Evolutionary conservation across 2,888 invertebrate genomes (phyloP).

Genomic region (Trichacis sp.): DNA sequence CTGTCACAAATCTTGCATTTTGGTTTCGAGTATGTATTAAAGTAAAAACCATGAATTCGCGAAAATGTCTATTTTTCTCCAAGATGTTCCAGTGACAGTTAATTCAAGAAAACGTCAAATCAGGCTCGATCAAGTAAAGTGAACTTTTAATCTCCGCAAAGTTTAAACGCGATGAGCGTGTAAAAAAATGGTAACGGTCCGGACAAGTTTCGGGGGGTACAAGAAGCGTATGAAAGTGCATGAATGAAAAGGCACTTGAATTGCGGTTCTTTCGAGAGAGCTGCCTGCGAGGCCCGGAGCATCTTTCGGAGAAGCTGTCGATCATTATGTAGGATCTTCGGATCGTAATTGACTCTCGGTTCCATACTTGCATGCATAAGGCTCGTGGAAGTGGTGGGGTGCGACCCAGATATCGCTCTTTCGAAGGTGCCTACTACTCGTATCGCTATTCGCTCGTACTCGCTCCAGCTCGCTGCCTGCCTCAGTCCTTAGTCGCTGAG

Average conservation of each 20-base stretch:
- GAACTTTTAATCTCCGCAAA: too few relatives aligned
- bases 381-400: constrained; percentile 51
- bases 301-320: constrained; percentile 11
- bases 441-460: constrained; percentile 27
- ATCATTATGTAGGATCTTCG: constrained; percentile 37
- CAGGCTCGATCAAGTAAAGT: too few relatives aligned
- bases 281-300: background rate
- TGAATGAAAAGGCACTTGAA: constrained; percentile 6
- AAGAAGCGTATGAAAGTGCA: background rate
- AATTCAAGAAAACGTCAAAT: too few relatives aligned
- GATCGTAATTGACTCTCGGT: constrained; percentile 37
- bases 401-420: constrained; percentile 65
- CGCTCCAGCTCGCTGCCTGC: constrained; percentile 34
- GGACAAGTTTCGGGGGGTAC: background rate
- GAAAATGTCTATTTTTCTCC: too few relatives aligned
- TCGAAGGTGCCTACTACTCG: constrained; percentile 60
- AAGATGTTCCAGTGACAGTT: too few relatives aligned
- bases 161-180: too few relatives aligned
- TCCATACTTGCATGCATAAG: constrained; percentile 40
- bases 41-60: too few relatives aligned
- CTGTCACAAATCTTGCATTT: too few relatives aligned
- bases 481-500: constrained; percentile 26
- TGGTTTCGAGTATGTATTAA: too few relatives aligned
- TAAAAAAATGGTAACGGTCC: background rate
- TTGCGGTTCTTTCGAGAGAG: constrained; percentile 2